Conservation (phyloP, 1,140 invertebrate species). For the Cydia splendana region DNA sequence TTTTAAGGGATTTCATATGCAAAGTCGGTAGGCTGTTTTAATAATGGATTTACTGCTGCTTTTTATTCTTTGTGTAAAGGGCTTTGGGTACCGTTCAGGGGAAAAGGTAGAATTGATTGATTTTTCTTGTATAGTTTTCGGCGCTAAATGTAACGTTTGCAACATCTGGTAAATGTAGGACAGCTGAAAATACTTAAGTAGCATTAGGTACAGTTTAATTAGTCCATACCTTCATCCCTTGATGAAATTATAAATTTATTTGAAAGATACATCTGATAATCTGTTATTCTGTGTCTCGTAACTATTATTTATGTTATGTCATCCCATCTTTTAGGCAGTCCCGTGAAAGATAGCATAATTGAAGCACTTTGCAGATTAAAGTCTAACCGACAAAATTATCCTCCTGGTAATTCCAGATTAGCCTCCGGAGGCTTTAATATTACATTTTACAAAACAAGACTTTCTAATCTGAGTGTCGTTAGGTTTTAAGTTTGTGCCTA, state of each 20-base stretch:
- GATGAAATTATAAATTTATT: background rate
- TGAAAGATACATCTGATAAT: background rate
- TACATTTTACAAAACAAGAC: constrained; percentile 20
- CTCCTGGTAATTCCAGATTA: constrained; percentile 30
- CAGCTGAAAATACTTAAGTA: too few relatives aligned
- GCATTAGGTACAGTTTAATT: too few relatives aligned
- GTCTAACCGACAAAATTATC: constrained; percentile 25
- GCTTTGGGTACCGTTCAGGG: background rate
- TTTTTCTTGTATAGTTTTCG: background rate
- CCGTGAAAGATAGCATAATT: constrained; percentile 2
- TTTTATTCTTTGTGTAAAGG: background rate
- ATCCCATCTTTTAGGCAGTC: background rate
- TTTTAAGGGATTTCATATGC: constrained; percentile 15
- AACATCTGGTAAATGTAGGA: too few relatives aligned
- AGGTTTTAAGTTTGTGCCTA: background rate
- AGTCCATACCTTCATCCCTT: background rate
- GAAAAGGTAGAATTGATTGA: background rate
- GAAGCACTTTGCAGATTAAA: constrained; percentile 17
- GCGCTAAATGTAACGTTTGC: background rate
- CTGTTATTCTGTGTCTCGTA: background rate
- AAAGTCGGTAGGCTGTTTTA: constrained; percentile 10
- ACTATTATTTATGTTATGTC: background rate
- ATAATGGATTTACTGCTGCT: constrained; percentile 4
- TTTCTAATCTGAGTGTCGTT: constrained; percentile 22
- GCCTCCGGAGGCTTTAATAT: constrained; percentile 18